Evolutionary conservation across 2,113 vertebrate species (phyloP).

Genomic region (Crotalus helleri): DNA sequence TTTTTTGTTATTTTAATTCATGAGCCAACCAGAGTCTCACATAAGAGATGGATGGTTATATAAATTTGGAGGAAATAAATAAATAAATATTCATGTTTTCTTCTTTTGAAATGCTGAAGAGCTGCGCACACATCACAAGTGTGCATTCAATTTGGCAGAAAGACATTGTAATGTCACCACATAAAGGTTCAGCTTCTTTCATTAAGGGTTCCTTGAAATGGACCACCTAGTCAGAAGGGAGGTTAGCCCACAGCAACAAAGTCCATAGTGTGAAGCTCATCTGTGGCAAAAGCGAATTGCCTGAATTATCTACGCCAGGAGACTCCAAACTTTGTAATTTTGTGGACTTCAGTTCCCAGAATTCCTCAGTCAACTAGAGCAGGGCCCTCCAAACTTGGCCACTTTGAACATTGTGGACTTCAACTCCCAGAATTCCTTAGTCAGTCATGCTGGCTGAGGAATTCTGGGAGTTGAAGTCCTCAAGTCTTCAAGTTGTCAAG

Average conservation of each 20-base stretch:
- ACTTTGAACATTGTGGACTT: not conserved
- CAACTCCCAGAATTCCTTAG: too few species aligned
- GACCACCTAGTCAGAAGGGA: not conserved
- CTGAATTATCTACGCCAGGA: not conserved
- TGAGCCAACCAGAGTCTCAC: not conserved
- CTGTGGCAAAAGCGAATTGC: not conserved
- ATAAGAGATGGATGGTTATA: not conserved
- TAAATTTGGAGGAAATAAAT: not conserved
- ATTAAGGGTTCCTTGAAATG: not conserved
- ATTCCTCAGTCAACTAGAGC: not conserved
- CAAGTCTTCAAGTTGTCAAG: not conserved
- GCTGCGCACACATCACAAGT: not conserved
- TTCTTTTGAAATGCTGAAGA: not conserved
- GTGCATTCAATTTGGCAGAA: not conserved
- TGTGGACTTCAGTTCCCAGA: not conserved
- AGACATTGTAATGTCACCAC: not conserved
- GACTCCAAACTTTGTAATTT: not conserved
- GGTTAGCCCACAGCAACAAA: not conserved
- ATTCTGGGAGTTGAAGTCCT: not conserved
- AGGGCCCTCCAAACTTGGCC: not conserved
- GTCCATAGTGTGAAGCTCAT: not conserved
- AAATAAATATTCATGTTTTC: not conserved
- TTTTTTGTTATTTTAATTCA: not conserved
- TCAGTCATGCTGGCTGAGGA: too few species aligned
- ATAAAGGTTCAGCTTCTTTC: not conserved